A percentile compares a stretch with the other conserved stretches of the same genome.
phyloP scores from a whole-genome alignment of 2,797 vertebrate species.

The Acridotheres tristis region DNA sequence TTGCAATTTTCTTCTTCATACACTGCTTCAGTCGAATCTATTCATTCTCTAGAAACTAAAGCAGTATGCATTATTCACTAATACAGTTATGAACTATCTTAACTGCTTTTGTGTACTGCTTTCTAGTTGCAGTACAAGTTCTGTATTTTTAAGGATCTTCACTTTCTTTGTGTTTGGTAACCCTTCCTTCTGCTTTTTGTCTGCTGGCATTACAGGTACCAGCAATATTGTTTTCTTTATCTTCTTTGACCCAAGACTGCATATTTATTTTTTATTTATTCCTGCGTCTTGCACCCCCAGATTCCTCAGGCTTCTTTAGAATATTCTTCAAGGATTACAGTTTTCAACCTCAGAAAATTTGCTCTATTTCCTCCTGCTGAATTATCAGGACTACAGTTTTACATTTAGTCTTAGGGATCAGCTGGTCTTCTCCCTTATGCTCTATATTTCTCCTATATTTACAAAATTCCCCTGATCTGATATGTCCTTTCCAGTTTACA shows the following conservation, averaged over 20 bases:
- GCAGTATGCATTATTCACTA: neutral
- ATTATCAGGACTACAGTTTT: neutral
- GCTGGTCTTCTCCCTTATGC: neutral
- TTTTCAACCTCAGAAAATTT: neutral
- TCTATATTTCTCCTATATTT: neutral
- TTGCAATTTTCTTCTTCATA: neutral
- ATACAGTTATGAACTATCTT: neutral
- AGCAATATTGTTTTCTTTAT: neutral
- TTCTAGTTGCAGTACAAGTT: neutral
- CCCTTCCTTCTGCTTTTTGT: neutral
- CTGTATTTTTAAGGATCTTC: neutral
- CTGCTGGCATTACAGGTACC: neutral
- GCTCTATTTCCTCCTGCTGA: neutral
- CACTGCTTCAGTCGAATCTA: neutral
- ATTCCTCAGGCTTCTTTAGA: neutral
- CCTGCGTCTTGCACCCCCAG: neutral
- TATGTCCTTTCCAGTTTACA: neutral
- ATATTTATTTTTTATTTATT: neutral
- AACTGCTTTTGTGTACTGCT: neutral
- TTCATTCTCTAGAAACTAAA: neutral
- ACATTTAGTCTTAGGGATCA: neutral
- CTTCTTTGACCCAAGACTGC: neutral
- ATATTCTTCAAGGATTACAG: neutral
- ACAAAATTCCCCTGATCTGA: neutral
- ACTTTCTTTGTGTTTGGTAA: neutral